These are phyloP conservation scores for Brotula barbata DNA, from an alignment of 2,797 vertebrate genomes.

Conservation along the genomic window DNA sequence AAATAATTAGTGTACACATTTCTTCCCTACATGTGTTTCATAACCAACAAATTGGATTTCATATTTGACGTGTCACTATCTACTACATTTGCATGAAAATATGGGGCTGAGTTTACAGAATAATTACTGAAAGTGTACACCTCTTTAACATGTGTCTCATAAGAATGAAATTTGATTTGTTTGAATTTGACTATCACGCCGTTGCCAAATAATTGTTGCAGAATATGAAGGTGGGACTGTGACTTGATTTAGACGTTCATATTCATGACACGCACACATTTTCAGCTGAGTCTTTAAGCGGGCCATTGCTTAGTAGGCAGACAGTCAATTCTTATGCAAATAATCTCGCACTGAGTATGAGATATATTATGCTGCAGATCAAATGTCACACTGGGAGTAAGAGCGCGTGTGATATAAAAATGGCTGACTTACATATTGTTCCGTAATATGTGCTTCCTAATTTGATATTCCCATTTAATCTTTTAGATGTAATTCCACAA, in stretches of 20 bases:
- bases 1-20: slow-evolving; percentile 99
- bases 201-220: slow-evolving; percentile 83
- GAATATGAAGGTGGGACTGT: slow-evolving; percentile 78
- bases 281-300: slow-evolving; percentile 78
- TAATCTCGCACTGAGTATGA: slow-evolving; percentile 65
- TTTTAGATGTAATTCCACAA: slow-evolving; percentile 66
- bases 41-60: slow-evolving; percentile 98
- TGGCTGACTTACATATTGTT: slow-evolving; percentile 80
- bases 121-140: slow-evolving; percentile 99
- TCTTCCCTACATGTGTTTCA: slow-evolving; percentile 97
- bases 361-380: slow-evolving; percentile 81
- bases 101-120: slow-evolving; percentile 87
- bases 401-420: slow-evolving; percentile 77
- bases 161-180: slow-evolving; percentile 94
- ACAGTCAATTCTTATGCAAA: slow-evolving; percentile 83
- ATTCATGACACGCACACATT: slow-evolving; percentile 74
- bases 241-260: slow-evolving; percentile 76
- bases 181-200: slow-evolving; percentile 86
- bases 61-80: slow-evolving; percentile 97
- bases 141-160: slow-evolving; percentile 98
- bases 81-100: slow-evolving; percentile 97
- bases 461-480: slow-evolving; percentile 76
- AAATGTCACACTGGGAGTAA: slow-evolving; percentile 82
- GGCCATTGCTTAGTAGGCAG: slow-evolving; percentile 76
- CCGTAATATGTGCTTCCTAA: slow-evolving; percentile 76